A percentile compares a stretch with the other conserved stretches of the same genome.
phyloP scores from a whole-genome alignment of 2,888 invertebrate species.

The Trissonchulus sp. region DNA sequence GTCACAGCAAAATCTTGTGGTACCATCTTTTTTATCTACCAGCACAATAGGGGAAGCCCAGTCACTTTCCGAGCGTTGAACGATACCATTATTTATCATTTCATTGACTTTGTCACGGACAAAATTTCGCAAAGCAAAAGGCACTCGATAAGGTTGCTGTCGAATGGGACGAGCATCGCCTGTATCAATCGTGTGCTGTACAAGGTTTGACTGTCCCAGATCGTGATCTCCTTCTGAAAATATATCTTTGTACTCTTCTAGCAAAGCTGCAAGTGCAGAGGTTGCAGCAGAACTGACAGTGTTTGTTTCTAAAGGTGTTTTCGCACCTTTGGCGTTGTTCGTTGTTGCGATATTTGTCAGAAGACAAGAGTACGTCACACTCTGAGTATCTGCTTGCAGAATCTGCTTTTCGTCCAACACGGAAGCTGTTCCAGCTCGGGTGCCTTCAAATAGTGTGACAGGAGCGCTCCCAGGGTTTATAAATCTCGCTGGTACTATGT shows the following conservation, averaged over 20 bases:
- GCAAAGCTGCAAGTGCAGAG: too few species aligned
- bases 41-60: slow-evolving; percentile 3
- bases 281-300: too few species aligned
- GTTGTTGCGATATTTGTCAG: background rate
- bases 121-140: background rate
- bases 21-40: slow-evolving; percentile 14
- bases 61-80: background rate
- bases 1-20: background rate
- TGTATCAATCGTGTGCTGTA: background rate
- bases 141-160: background rate
- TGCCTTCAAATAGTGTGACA: background rate
- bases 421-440: background rate
- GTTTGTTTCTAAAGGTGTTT: too few species aligned
- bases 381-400: background rate
- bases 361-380: background rate
- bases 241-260: slow-evolving; percentile 5
- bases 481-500: background rate
- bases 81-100: background rate
- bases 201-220: background rate
- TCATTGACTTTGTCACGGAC: slow-evolving; percentile 7
- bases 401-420: background rate
- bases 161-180: background rate
- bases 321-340: too few species aligned
- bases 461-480: slow-evolving; percentile 6
- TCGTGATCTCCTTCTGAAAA: background rate